A percentile compares a stretch with the other conserved stretches of the same genome.
These are phyloP conservation scores for Diarsia brunnea DNA, from an alignment of 2,888 invertebrate genomes.

Conservation along the genomic window DNA sequence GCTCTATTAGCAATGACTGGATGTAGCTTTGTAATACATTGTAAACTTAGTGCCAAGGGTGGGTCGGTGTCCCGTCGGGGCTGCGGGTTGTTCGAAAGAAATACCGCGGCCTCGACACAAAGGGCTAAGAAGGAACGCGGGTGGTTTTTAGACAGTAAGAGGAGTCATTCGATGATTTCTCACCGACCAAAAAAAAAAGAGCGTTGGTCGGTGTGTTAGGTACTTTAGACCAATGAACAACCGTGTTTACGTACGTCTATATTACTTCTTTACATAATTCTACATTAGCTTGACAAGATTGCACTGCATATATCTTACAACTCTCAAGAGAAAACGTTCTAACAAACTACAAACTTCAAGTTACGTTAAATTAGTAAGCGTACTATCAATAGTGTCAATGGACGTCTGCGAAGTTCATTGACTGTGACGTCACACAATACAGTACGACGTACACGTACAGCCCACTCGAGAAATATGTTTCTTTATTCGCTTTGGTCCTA, in stretches of 20 bases:
- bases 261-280: background rate
- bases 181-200: no score
- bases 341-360: conserved; percentile 4
- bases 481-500: background rate
- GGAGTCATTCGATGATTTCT: no score
- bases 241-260: no score
- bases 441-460: background rate
- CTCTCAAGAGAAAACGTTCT: background rate
- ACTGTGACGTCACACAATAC: conserved; percentile 20
- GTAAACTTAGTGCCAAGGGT: background rate
- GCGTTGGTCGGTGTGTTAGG: no score
- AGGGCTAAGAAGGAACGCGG: no score
- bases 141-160: no score
- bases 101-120: no score
- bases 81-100: no score
- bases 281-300: background rate
- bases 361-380: conserved; percentile 16
- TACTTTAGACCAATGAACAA: no score
- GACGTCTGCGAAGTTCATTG: conserved; percentile 14
- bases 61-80: background rate
- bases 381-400: conserved; percentile 13
- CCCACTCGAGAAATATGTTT: background rate
- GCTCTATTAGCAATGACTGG: conserved; percentile 1
- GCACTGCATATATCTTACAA: background rate
- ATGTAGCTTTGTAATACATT: background rate